phyloP scores from a whole-genome alignment of 2,888 invertebrate genomes.

The Nyleta sp. region DNA sequence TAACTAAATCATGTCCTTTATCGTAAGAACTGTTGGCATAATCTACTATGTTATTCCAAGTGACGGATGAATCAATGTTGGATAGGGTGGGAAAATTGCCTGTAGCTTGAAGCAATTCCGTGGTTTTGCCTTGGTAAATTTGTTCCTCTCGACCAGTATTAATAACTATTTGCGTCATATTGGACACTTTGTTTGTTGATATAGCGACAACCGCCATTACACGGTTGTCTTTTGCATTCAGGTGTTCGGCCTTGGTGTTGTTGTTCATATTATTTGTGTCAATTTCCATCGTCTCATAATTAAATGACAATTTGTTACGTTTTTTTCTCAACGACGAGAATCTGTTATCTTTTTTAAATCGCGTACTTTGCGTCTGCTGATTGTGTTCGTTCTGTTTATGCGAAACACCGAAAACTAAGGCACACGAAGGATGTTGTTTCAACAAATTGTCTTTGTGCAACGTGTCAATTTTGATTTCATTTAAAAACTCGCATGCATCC shows the following conservation, averaged over 20 bases:
- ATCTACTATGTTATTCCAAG: too few species aligned
- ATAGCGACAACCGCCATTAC: slow-evolving; percentile 81
- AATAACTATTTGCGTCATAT: slow-evolving; percentile 81
- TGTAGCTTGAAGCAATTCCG: slow-evolving; percentile 79
- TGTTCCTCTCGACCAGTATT: slow-evolving; percentile 80
- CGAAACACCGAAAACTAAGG: slow-evolving; percentile 40
- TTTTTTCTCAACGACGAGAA: slow-evolving; percentile 13
- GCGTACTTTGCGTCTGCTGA: neutral
- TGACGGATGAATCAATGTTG: slow-evolving; percentile 69
- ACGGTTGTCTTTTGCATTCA: slow-evolving; percentile 68
- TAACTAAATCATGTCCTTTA: slow-evolving; percentile 78
- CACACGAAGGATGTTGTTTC: slow-evolving; percentile 38
- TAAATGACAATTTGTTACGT: slow-evolving; percentile 29
- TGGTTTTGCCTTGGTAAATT: slow-evolving; percentile 80
- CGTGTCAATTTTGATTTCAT: neutral
- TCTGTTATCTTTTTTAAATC: slow-evolving; percentile 4
- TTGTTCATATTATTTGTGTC: slow-evolving; percentile 34
- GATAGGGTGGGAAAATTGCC: slow-evolving; percentile 75
- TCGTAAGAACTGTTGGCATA: too few species aligned
- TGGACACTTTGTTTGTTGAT: slow-evolving; percentile 80
- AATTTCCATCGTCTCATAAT: slow-evolving; percentile 7
- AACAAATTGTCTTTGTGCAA: slow-evolving; percentile 1
- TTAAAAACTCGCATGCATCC: neutral
- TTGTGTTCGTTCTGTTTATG: slow-evolving; percentile 14
- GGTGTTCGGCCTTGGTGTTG: neutral